phyloP scores from a whole-genome alignment of 1,140 invertebrate species.

The Leptoteleia sp. region DNA sequence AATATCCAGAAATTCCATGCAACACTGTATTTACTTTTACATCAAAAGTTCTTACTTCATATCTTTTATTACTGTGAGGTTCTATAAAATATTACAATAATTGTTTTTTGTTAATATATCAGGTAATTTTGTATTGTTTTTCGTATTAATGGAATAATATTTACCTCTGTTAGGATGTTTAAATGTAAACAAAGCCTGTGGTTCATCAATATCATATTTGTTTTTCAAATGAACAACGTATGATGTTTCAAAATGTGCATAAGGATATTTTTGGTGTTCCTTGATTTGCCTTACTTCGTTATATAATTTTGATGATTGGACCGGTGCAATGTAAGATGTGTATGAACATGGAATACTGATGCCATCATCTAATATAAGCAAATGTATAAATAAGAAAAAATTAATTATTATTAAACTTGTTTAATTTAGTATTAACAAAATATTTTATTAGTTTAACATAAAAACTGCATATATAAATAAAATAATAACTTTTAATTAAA shows the following conservation, averaged over 20 bases:
- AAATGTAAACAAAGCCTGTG: slow-evolving; percentile 93
- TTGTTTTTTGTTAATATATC: too few relatives aligned
- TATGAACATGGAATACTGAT: slow-evolving; percentile 96
- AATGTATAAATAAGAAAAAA: too few relatives aligned
- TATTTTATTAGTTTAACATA: too few relatives aligned
- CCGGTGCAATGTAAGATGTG: slow-evolving; percentile 93
- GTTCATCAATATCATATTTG: slow-evolving; percentile 89
- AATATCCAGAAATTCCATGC: slow-evolving; percentile 97
- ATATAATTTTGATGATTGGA: slow-evolving; percentile 90
- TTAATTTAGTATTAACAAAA: too few relatives aligned
- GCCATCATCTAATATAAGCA: slow-evolving; percentile 87
- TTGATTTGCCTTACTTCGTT: slow-evolving; percentile 85
- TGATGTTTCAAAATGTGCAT: slow-evolving; percentile 89
- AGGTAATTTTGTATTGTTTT: too few relatives aligned
- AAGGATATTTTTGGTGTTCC: slow-evolving; percentile 83
- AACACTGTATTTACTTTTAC: slow-evolving; percentile 88
- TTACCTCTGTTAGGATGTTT: slow-evolving; percentile 90
- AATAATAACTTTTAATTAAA: too few relatives aligned
- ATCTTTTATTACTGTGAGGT: slow-evolving; percentile 87
- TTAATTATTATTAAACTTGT: too few relatives aligned
- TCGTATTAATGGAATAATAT: too few relatives aligned
- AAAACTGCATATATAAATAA: too few relatives aligned
- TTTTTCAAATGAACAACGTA: slow-evolving; percentile 97
- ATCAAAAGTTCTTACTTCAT: slow-evolving; percentile 86
- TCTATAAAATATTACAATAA: slow-evolving; percentile 74